Conservation (phyloP, 2,797 vertebrate genomes). For the Artibeus lituratus region DNA sequence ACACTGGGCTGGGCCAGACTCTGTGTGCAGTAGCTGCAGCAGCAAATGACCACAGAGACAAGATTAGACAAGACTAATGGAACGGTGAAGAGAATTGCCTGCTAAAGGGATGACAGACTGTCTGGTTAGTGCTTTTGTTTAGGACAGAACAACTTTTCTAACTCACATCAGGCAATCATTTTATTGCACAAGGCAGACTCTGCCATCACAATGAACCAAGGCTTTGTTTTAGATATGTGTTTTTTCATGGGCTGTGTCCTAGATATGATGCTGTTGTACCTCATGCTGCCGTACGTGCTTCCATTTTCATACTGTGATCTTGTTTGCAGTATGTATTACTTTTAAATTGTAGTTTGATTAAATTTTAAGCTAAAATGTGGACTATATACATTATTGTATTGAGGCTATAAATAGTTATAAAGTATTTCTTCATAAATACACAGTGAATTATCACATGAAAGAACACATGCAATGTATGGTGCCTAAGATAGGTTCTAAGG, state of each 20-base stretch:
- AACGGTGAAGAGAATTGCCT: neutral
- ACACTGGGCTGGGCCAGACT: neutral
- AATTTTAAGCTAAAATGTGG: neutral
- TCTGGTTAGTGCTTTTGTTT: neutral
- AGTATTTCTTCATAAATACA: conserved; percentile 33
- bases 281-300: neutral
- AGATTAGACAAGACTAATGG: neutral
- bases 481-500: neutral
- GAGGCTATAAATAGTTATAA: neutral
- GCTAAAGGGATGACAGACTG: neutral
- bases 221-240: neutral
- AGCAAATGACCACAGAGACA: neutral
- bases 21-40: neutral
- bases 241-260: neutral
- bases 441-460: conserved; percentile 20
- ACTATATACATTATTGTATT: neutral
- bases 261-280: neutral
- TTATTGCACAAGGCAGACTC: neutral
- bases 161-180: neutral
- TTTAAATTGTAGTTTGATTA: neutral
- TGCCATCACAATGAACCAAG: neutral
- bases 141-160: neutral
- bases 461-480: neutral
- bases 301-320: neutral
- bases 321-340: neutral